Evolutionary conservation across 2,113 vertebrate species (phyloP), one percentile per base, ranked within the genome.

Genomic region (Anhinga anhinga): DNA sequence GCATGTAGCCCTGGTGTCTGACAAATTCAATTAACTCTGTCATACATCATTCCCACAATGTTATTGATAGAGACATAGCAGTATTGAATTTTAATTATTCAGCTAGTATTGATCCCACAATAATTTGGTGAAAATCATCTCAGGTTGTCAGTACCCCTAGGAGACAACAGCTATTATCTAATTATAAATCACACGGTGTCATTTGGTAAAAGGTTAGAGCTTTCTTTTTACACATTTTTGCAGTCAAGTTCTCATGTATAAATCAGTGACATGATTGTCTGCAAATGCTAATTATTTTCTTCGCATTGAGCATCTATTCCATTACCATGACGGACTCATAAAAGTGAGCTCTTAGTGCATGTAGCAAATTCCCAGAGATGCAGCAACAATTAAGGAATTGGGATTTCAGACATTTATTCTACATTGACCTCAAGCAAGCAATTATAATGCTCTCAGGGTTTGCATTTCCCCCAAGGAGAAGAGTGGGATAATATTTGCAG

Each of bases 61-160:
- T 98, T 98, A 98, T 98, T 98, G 98, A 98, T 97, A 98, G 85
- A 98, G 97, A 98, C 95, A 87, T 96, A 91, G 97, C 88, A 96
- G 93, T 98, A 98, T 98, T 86, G 96, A 98, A 98, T 98, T 98
- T 98, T 98, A 98, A 98, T 98, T 98, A 98, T 98, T 98, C 98
- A 98, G 97, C 94, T 95, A 63, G 91, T 98, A 98, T 98, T 94
- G 98, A 98, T 98, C 95, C 80, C 90, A 96, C 96, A 92, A 98
- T 98, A 98, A 98, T 98, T 97, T 96, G 97, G 95, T 92, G 95
- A 98, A 97, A 98, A 98, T 97, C 97, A 98, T 97, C 98, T 97
- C 86, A 84, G 95, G 96, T 95, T 97, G 97, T 96, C 98, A 98
- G 95, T 95, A 76, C 90, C 94, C 96, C 92, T 90, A 96, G 97